Evolutionary conservation across 2,888 invertebrate genomes (phyloP).

Genomic region (Ctenicera cuprea): DNA sequence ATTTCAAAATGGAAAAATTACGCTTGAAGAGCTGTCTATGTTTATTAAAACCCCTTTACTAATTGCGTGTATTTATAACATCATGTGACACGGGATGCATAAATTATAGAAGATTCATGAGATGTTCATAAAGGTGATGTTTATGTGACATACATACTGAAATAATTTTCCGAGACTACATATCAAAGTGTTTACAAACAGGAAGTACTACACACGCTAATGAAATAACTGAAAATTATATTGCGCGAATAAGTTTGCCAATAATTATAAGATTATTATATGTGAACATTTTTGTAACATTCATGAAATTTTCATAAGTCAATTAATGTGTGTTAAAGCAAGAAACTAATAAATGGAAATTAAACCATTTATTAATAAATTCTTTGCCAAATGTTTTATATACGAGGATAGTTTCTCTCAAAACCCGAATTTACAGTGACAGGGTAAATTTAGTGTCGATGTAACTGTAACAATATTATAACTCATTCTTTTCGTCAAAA

Average conservation of each 20-base stretch:
- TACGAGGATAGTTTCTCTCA: no score
- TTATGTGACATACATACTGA: slow-evolving; percentile 31
- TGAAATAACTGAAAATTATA: background rate
- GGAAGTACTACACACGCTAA: slow-evolving; percentile 10
- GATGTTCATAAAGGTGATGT: slow-evolving; percentile 23
- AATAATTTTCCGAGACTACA: slow-evolving; percentile 19
- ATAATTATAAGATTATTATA: background rate
- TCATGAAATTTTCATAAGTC: no score
- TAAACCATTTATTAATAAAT: no score
- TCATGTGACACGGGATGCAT: slow-evolving; percentile 28
- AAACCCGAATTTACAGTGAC: no score
- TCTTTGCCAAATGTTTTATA: no score
- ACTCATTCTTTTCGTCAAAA: no score
- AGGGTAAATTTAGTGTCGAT: no score
- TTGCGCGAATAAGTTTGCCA: background rate
- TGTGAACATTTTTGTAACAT: no score
- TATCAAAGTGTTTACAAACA: slow-evolving; percentile 2
- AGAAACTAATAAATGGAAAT: no score
- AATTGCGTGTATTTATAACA: slow-evolving; percentile 32
- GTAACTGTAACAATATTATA: no score
- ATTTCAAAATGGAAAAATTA: slow-evolving; percentile 33
- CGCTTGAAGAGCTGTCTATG: slow-evolving; percentile 17
- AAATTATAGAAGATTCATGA: slow-evolving; percentile 32
- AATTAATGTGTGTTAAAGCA: no score
- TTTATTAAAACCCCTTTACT: slow-evolving; percentile 37